Evolutionary conservation across 2,888 invertebrate species (phyloP).

Genomic region (Aporophyla nigra): DNA sequence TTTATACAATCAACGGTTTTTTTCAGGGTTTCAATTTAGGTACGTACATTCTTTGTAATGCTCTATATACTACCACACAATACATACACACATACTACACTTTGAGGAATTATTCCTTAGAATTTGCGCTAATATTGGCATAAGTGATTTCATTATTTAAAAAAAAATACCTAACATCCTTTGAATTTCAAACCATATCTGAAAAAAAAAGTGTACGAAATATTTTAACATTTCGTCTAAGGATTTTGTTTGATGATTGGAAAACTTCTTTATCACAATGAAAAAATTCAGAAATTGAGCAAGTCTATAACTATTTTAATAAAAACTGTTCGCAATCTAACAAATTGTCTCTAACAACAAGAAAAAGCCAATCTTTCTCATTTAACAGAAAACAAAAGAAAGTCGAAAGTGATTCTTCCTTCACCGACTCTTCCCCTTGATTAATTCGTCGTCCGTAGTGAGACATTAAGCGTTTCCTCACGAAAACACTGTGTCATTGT

Average conservation of each 20-base stretch:
- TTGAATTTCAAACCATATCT: neutral
- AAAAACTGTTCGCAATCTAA: neutral
- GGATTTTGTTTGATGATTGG: neutral
- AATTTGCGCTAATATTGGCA: neutral
- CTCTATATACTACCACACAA: too few relatives aligned
- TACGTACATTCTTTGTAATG: neutral
- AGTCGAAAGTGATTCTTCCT: neutral
- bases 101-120: neutral
- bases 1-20: neutral
- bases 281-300: neutral
- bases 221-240: neutral
- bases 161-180: neutral
- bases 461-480: constrained; percentile 34
- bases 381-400: constrained; percentile 1
- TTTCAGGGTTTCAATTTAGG: neutral
- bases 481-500: constrained; percentile 20
- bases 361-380: constrained; percentile 12
- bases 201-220: neutral
- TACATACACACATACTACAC: too few relatives aligned
- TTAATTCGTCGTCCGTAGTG: constrained; percentile 48
- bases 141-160: neutral
- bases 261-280: neutral
- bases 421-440: constrained; percentile 19
- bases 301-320: neutral
- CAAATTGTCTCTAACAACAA: neutral